A percentile compares a stretch with the other conserved stretches of the same genome.
Conservation (phyloP, 2,888 invertebrate species). For the Acleris cristana region DNA sequence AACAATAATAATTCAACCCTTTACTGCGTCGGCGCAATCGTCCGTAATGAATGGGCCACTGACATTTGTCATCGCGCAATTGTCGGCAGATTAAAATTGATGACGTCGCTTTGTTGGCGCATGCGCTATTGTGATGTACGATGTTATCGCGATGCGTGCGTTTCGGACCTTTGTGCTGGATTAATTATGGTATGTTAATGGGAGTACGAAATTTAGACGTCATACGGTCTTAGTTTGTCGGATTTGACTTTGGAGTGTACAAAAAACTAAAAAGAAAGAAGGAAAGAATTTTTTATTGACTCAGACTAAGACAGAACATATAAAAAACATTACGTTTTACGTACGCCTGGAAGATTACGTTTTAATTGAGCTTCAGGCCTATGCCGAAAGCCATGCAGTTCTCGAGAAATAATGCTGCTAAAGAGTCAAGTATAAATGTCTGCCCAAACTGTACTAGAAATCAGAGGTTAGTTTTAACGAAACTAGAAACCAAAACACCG, state of each 20-base stretch:
- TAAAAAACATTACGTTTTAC: too few relatives aligned
- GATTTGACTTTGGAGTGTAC: too few relatives aligned
- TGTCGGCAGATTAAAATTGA: conserved; percentile 83
- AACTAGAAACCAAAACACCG: neutral
- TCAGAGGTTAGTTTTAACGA: neutral
- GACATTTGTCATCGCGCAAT: conserved; percentile 84
- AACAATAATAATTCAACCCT: conserved; percentile 76
- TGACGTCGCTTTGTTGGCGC: conserved; percentile 80
- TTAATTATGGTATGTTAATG: conserved; percentile 32
- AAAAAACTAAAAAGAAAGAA: too few relatives aligned
- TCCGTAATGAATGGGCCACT: conserved; percentile 77
- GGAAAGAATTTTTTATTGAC: too few relatives aligned
- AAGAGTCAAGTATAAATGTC: too few relatives aligned
- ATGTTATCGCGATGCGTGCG: conserved; percentile 68
- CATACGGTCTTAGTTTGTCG: neutral
- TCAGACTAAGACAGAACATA: too few relatives aligned
- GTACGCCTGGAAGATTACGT: too few relatives aligned
- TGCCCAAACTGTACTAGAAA: too few relatives aligned
- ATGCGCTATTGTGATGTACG: conserved; percentile 49
- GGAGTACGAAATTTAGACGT: neutral
- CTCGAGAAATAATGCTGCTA: too few relatives aligned
- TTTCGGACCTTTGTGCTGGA: conserved; percentile 45
- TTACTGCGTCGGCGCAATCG: conserved; percentile 73
- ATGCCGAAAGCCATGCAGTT: too few relatives aligned
- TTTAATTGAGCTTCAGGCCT: too few relatives aligned